phyloP scores from a whole-genome alignment of 2,797 vertebrate genomes.

The Glyptemys insculpta region DNA sequence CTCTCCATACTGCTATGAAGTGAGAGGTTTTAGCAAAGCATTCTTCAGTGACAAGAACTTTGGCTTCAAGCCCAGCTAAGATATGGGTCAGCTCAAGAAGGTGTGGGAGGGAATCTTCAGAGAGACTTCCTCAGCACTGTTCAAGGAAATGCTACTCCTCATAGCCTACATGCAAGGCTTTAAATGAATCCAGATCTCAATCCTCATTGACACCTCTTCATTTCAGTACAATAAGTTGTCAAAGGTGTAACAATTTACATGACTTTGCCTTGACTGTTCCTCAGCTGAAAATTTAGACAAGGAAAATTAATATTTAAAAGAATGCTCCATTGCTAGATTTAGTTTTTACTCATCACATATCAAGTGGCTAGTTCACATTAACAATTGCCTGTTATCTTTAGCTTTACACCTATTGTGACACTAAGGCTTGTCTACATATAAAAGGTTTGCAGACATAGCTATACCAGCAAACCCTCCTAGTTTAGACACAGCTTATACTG shows the following conservation, averaged over 20 bases:
- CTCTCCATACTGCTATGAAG: constrained; percentile 56
- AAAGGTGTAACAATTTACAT: background rate
- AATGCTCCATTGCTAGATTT: background rate
- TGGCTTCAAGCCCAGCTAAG: constrained; percentile 46
- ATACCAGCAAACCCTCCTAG: background rate
- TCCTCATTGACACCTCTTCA: background rate
- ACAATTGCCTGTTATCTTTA: constrained; percentile 19
- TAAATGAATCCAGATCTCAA: background rate
- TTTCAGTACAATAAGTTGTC: background rate
- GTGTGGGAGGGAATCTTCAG: constrained; percentile 41
- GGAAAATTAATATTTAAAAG: background rate
- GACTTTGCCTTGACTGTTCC: background rate
- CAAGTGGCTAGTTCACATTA: background rate
- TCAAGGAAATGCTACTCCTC: constrained; percentile 23
- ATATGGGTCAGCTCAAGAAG: background rate
- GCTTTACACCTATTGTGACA: background rate
- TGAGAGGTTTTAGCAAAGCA: constrained; percentile 65
- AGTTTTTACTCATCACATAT: background rate
- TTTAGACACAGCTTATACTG: background rate
- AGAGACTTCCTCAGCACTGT: background rate
- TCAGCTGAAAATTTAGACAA: accelerated
- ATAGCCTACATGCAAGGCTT: accelerated
- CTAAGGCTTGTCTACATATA: constrained; percentile 1
- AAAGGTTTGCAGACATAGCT: background rate
- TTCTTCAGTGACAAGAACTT: constrained; percentile 58